These are phyloP conservation scores for Maniola hyperantus DNA, from an alignment of 2,888 invertebrate genomes.

Conservation along the genomic window DNA sequence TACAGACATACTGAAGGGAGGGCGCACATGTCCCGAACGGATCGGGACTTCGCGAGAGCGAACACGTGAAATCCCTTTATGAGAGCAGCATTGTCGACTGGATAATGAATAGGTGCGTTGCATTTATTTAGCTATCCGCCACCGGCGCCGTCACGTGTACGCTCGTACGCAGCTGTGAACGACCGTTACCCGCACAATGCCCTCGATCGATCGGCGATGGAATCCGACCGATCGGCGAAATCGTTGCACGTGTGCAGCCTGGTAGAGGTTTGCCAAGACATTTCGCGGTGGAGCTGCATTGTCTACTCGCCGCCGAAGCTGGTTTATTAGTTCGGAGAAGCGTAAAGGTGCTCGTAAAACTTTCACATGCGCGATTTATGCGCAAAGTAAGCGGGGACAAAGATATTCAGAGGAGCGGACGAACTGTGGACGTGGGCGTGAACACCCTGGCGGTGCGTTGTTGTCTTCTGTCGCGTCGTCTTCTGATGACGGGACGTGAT, in stretches of 20 bases:
- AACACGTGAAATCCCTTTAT: constrained; percentile 82
- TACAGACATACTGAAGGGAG: constrained; percentile 80
- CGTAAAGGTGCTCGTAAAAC: constrained; percentile 79
- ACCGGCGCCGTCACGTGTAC: constrained; percentile 76
- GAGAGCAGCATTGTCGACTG: constrained; percentile 76
- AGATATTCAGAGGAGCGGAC: constrained; percentile 72
- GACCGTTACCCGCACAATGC: constrained; percentile 82
- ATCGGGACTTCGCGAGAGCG: constrained; percentile 79
- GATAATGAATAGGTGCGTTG: constrained; percentile 80
- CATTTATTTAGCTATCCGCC: constrained; percentile 82
- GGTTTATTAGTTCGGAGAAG: constrained; percentile 76
- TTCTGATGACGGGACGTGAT: constrained; percentile 43
- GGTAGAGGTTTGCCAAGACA: constrained; percentile 65
- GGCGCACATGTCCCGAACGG: constrained; percentile 81
- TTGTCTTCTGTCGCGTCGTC: constrained; percentile 60
- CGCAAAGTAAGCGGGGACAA: constrained; percentile 71
- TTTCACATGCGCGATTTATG: constrained; percentile 80
- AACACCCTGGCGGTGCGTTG: constrained; percentile 80
- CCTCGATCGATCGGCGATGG: constrained; percentile 79
- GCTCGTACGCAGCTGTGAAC: constrained; percentile 79
- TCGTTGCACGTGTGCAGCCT: constrained; percentile 69
- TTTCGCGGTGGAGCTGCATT: constrained; percentile 71
- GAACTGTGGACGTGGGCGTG: constrained; percentile 75
- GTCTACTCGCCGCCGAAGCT: constrained; percentile 63
- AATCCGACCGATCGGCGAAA: constrained; percentile 76